These are phyloP conservation scores for Sciurus vulgaris DNA, from an alignment of 2,797 vertebrate species.

Conservation along the genomic window DNA sequence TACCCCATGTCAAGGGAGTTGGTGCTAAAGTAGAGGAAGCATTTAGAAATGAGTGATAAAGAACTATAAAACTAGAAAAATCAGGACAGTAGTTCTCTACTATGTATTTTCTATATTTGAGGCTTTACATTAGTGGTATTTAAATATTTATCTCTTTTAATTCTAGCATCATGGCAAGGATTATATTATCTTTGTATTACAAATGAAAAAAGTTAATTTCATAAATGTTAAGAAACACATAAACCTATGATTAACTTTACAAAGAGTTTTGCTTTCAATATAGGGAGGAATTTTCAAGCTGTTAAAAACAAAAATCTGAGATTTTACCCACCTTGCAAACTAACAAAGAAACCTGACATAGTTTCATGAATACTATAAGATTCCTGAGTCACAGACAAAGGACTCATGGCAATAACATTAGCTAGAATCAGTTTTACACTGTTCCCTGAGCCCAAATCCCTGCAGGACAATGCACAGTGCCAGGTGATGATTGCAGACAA, in stretches of 20 bases:
- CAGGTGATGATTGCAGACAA: not conserved
- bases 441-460: not conserved
- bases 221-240: conserved; percentile 21
- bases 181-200: not conserved
- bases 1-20: not conserved
- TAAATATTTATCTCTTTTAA: conserved; percentile 22
- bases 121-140: not conserved
- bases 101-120: not conserved
- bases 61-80: conserved; percentile 12
- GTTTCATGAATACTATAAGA: conserved; percentile 21
- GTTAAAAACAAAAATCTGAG: not conserved
- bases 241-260: not conserved
- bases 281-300: not conserved
- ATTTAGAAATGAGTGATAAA: conserved; percentile 14
- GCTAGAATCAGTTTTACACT: not conserved
- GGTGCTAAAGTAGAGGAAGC: not conserved
- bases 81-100: not conserved
- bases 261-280: not conserved
- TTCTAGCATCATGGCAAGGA: not conserved
- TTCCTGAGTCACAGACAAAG: not conserved
- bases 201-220: conserved; percentile 30
- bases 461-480: not conserved
- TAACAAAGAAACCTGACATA: conserved; percentile 21
- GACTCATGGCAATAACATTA: not conserved
- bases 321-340: not conserved